A percentile compares a stretch with the other conserved stretches of the same genome.
Conservation (phyloP, 2,113 vertebrate species). For the Psophia crepitans region DNA sequence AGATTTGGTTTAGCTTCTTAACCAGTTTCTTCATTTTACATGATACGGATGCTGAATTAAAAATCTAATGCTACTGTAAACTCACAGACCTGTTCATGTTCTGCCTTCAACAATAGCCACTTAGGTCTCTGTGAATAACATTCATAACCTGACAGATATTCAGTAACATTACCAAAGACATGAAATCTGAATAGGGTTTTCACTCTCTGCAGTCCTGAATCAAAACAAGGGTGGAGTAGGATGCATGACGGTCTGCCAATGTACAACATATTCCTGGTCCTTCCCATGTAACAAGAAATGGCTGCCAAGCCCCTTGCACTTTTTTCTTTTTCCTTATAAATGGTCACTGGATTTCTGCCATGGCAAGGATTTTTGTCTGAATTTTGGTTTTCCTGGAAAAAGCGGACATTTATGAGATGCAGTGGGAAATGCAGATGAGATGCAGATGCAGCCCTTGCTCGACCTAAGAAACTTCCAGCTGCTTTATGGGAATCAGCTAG, state of each 20-base stretch:
- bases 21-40: background rate
- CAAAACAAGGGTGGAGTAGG: background rate
- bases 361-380: background rate
- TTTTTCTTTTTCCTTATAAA: background rate
- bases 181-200: background rate
- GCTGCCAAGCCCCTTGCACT: background rate
- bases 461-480: background rate
- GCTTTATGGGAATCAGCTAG: background rate
- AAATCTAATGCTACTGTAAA: background rate
- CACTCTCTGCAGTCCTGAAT: background rate
- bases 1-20: background rate
- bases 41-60: background rate
- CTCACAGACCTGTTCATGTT: background rate
- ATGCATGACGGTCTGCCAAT: background rate
- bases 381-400: background rate
- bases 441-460: background rate
- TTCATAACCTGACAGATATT: background rate
- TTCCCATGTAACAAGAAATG: background rate
- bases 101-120: background rate
- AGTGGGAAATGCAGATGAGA: background rate
- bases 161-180: background rate
- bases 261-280: background rate
- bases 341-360: background rate
- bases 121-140: background rate
- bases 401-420: background rate